These are phyloP conservation scores for Ara ararauna DNA, from an alignment of 2,797 vertebrate species.

Conservation along the genomic window DNA sequence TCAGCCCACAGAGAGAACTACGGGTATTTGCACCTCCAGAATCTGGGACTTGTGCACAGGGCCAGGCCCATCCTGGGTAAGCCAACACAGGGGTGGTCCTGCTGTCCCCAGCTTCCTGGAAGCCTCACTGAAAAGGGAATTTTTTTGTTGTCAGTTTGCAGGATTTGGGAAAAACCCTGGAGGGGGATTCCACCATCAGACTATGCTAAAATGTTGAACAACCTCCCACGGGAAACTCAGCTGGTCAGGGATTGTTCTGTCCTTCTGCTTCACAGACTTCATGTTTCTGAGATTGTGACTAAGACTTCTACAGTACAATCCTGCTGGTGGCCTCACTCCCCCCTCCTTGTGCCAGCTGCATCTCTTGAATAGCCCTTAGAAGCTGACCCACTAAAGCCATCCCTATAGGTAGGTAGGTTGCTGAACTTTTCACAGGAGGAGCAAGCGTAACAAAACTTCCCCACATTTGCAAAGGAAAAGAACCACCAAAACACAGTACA, in stretches of 20 bases:
- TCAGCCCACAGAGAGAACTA: background rate
- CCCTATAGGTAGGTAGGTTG: background rate
- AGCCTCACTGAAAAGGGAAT: background rate
- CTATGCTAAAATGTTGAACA: background rate
- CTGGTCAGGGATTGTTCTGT: background rate
- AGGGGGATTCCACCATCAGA: background rate
- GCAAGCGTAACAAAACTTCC: background rate
- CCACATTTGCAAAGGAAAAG: background rate
- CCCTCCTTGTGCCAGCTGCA: background rate
- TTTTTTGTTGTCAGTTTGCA: background rate
- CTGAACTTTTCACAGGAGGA: background rate
- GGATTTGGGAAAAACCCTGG: background rate
- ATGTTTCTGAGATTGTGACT: background rate
- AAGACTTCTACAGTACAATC: background rate
- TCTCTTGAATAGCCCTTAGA: background rate
- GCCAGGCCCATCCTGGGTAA: background rate
- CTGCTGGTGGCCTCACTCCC: background rate
- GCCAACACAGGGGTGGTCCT: background rate
- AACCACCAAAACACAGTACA: background rate
- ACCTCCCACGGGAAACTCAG: background rate
- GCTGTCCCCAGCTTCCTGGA: background rate
- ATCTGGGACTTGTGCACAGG: background rate
- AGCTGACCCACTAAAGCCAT: background rate
- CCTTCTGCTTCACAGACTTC: background rate
- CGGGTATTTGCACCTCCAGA: background rate